These are phyloP conservation scores for Gymnocephalus cernua DNA, from an alignment of 2,113 vertebrate genomes.

Conservation along the genomic window DNA sequence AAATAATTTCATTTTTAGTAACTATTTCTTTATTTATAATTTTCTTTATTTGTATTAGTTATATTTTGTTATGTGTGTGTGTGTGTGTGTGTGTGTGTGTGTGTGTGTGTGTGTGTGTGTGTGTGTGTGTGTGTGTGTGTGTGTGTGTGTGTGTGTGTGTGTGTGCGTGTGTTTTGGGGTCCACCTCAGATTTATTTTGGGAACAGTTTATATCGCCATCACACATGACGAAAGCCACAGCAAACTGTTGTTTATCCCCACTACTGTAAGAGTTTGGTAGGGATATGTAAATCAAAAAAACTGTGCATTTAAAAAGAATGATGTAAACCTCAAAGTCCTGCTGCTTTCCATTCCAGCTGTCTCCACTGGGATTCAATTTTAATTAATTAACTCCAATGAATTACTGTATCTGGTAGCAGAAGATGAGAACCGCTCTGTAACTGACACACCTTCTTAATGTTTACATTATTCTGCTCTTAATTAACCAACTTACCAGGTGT, in stretches of 20 bases:
- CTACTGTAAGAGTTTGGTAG: neutral
- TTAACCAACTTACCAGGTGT: slow-evolving; percentile 3
- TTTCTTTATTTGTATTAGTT: too few relatives aligned
- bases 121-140: too few relatives aligned
- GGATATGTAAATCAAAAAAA: neutral
- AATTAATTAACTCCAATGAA: slow-evolving; percentile 3
- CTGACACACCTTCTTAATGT: neutral
- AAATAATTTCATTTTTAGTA: too few relatives aligned
- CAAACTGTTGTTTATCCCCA: neutral
- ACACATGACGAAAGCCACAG: neutral
- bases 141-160: too few relatives aligned
- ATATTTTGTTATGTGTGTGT: too few relatives aligned
- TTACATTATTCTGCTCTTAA: slow-evolving; percentile 4
- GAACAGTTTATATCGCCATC: neutral
- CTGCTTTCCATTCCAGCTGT: neutral
- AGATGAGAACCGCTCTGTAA: neutral
- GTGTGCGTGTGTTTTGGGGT: too few relatives aligned
- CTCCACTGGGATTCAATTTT: neutral
- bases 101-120: too few relatives aligned
- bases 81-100: too few relatives aligned
- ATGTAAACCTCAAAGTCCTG: neutral
- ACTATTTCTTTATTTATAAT: too few relatives aligned
- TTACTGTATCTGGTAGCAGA: neutral
- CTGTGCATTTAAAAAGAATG: neutral
- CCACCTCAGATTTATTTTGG: too few relatives aligned